Evolutionary conservation across 2,888 invertebrate genomes (phyloP), one percentile per base, ranked within the genome.

Genomic region (Phasia obesa): DNA sequence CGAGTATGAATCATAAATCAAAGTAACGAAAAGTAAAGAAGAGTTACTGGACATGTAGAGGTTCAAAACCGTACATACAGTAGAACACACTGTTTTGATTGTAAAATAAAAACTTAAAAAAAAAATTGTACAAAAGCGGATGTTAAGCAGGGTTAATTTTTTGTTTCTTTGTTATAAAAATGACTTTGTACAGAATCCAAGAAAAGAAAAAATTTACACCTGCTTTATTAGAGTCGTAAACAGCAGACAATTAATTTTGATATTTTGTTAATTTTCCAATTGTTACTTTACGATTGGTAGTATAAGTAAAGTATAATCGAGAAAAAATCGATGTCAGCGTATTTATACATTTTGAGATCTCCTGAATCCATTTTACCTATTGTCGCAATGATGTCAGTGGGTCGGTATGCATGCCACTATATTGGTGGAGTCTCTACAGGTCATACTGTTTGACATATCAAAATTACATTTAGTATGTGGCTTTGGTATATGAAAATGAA

Each of bases 1-100:
- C 51, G 25, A n/a, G n/a, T n/a, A n/a, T n/a, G n/a, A 62, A 47
- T 65, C 44, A 83, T 83, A 83, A 83, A 83, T 83, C 78, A 83
- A 79, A 75, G 59, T 71, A 73, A 59, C 23, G 35, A 70, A 62
- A 77, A 55, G 31, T 59, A 59, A 67, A 73, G 42, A 60, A 59
- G 60, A 9, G 23, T 53, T 31, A 62, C 69, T 69, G 59, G 44
- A 47, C 74, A 65, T 49, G 11, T 7, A 42, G 25, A 23, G 44
- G 59, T 25, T 42, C 23, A 57, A 49, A 57, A 49, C 23, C 9
- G 17, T 9, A 67, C n/a, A 55, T 19, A 38, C 17, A n/a, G 17
- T 5, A 17, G 13, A 1, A 44, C 38, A 59, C 23, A 21, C 25
- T 27, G 25, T 38, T 42, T 59, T 13, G 44, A 57, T 73, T 57